A percentile compares a stretch with the other conserved stretches of the same genome.
Evolutionary conservation across 2,888 invertebrate species (phyloP).

Genomic region (Apantesis nais): DNA sequence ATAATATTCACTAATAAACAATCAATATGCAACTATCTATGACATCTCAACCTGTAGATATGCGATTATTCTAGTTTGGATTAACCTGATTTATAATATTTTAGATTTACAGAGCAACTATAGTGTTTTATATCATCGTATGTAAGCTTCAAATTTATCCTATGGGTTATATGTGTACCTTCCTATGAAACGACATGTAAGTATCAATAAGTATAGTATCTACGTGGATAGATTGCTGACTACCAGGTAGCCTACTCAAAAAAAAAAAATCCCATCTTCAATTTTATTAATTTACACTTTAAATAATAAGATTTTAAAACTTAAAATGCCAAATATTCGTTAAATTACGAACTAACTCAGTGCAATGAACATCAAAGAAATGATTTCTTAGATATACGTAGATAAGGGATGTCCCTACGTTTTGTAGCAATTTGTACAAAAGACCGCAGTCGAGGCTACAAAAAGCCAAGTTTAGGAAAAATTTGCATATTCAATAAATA

Average conservation of each 20-base stretch:
- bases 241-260: background rate
- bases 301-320: background rate
- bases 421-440: slow-evolving; percentile 38
- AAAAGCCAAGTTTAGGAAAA: slow-evolving; percentile 32
- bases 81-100: background rate
- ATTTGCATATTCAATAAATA: slow-evolving; percentile 40
- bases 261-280: background rate
- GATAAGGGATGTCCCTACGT: slow-evolving; percentile 32
- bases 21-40: slow-evolving; percentile 16
- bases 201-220: background rate
- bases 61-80: background rate
- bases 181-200: background rate
- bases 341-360: background rate
- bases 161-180: background rate
- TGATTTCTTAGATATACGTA: slow-evolving; percentile 11
- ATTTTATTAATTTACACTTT: background rate
- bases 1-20: slow-evolving; percentile 21
- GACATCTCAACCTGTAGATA: background rate
- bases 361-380: background rate
- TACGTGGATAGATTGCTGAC: background rate
- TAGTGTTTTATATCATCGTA: background rate
- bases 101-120: background rate
- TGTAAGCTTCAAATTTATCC: background rate
- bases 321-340: background rate
- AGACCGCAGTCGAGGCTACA: slow-evolving; percentile 27